These are phyloP conservation scores for Boloria selene DNA, from an alignment of 2,888 invertebrate species.

Conservation along the genomic window DNA sequence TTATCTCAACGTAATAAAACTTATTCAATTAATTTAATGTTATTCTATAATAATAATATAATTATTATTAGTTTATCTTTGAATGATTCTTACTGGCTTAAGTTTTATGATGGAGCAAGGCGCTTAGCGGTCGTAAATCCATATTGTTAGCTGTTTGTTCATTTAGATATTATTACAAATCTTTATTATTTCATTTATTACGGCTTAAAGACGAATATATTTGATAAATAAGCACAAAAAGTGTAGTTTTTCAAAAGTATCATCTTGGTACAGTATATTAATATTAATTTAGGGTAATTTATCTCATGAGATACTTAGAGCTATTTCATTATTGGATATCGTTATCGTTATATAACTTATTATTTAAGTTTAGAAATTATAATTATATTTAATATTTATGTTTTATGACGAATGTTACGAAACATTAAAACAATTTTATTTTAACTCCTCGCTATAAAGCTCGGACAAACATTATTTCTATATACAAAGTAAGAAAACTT, in stretches of 20 bases:
- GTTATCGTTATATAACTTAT: too few relatives aligned
- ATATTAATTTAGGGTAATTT: too few relatives aligned
- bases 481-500: slow-evolving; percentile 43
- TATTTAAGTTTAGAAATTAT: too few relatives aligned
- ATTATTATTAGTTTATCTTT: neutral
- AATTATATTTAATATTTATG: neutral
- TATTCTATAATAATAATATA: neutral
- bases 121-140: slow-evolving; percentile 4
- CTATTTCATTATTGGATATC: too few relatives aligned
- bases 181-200: neutral
- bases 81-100: too few relatives aligned
- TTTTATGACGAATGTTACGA: neutral
- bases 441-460: neutral
- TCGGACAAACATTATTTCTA: slow-evolving; percentile 39
- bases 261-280: too few relatives aligned
- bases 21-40: too few relatives aligned
- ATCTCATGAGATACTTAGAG: too few relatives aligned
- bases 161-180: neutral
- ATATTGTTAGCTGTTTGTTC: slow-evolving; percentile 4
- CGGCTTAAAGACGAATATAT: neutral
- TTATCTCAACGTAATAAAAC: too few relatives aligned
- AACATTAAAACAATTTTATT: neutral
- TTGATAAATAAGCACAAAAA: too few relatives aligned
- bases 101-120: neutral
- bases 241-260: too few relatives aligned